Base-by-base conservation (phyloP, 1,140 invertebrate genomes). In the Pseudobourletiella spinata region DNA sequence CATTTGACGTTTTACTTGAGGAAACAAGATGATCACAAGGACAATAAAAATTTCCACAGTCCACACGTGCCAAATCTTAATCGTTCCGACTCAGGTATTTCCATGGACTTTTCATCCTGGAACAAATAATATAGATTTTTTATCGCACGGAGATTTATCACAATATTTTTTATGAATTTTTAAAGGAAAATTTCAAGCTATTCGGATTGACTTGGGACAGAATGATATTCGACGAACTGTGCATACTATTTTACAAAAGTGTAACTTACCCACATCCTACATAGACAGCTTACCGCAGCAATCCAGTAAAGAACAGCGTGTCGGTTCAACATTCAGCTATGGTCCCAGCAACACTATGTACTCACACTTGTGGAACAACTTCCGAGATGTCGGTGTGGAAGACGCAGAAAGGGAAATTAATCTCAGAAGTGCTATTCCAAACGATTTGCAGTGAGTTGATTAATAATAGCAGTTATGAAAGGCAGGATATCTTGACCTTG, bases 201-300 rank as follows among this genome's bases (percentile, higher is more conserved):
- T 73, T 24, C 65, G 63, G n/a, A 69, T 70, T 46, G 51, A 61
- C 59, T 74, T 92, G 54, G 79, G 79, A 58, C 81, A 85, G 55
- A 78, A 75, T 56, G 83, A 88, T 79, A 71, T 90, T 4, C 80
- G 83, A 61, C 80, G 82, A 71, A 84, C 88, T n/a, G 83, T 94
- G 43, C 76, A 84, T 6, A 83, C 82, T 61, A 85, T 94, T 61
- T 76, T 94, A 58, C 84, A 84, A 72, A 81, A 85, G 18, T 93
- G 89, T 76, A 83, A 88, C 74, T 79, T 94, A 42, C 83, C 89
- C 22, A 90, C 89, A 28, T 85, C 85, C 18, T 91, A 89, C 76
- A 77, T 92, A 1, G 86, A 91, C 70, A 86, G 82, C 74, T 82
- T 88, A 8, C 66, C 75, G 46, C 68, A 74, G 20, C 16, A 20